Percentiles rank a stretch among this genome's conserved stretches.
phyloP scores from a whole-genome alignment of 2,888 invertebrate species.

The Thyatira batis region DNA sequence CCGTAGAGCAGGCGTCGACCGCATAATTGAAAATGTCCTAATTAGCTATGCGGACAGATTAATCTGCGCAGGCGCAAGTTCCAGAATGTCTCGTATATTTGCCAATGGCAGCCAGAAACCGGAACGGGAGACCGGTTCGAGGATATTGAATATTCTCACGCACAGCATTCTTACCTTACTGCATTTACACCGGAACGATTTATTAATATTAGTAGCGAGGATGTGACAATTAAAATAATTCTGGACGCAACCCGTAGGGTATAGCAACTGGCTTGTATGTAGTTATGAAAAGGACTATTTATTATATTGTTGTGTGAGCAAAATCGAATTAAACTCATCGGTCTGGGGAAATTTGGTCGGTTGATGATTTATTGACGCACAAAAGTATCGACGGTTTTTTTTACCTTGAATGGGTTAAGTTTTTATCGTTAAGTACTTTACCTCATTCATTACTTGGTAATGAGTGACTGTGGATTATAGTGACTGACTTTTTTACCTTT shows the following conservation, averaged over 20 bases:
- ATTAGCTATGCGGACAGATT: conserved; percentile 35
- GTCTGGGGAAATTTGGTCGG: neutral
- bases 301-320: neutral
- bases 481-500: too few species aligned
- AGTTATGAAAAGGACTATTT: neutral
- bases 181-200: conserved; percentile 23
- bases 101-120: conserved; percentile 39
- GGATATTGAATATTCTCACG: conserved; percentile 58
- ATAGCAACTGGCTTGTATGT: neutral
- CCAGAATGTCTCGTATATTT: conserved; percentile 16
- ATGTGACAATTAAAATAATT: neutral
- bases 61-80: conserved; percentile 15
- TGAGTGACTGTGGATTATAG: too few species aligned
- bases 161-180: conserved; percentile 28
- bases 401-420: too few species aligned
- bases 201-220: neutral
- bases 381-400: too few species aligned
- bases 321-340: neutral
- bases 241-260: neutral
- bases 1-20: conserved; percentile 15
- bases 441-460: too few species aligned
- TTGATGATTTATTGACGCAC: neutral
- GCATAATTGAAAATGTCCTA: conserved; percentile 28
- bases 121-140: conserved; percentile 45
- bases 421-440: too few species aligned